Evolutionary conservation across 2,888 invertebrate genomes (phyloP).

Genomic region (Ommatoiulus sabulosus): DNA sequence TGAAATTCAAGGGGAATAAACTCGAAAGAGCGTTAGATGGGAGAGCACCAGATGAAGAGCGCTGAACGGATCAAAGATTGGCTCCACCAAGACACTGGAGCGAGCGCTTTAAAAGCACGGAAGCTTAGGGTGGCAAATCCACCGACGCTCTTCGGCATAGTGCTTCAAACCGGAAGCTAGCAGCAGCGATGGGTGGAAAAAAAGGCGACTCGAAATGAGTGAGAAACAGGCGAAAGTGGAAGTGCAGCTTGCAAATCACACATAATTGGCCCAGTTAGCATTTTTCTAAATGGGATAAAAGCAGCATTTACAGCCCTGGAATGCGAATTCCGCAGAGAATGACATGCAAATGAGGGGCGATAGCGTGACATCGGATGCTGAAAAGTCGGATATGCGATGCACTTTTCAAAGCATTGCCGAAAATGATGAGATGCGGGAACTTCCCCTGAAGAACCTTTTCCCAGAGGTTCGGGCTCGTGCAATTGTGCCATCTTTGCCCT

Average conservation of each 20-base stretch:
- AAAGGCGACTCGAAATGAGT: not conserved
- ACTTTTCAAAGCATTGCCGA: not conserved
- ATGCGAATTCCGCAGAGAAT: conserved; percentile 16
- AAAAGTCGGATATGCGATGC: not conserved
- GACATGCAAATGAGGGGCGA: not conserved
- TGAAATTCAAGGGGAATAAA: conserved; percentile 37
- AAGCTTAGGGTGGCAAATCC: conserved; percentile 13
- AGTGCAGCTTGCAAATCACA: conserved; percentile 17
- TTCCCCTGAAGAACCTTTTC: no score
- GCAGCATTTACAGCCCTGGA: not conserved
- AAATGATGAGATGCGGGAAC: no score
- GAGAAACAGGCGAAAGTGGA: conserved; percentile 23
- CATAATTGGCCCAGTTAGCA: conserved; percentile 32
- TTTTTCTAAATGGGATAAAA: not conserved
- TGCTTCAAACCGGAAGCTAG: not conserved
- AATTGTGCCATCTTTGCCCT: no score
- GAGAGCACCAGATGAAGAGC: not conserved
- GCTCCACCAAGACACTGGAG: not conserved
- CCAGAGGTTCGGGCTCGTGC: no score
- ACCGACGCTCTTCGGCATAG: not conserved
- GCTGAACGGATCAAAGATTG: not conserved
- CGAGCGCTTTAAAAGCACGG: not conserved
- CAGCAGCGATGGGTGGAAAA: not conserved
- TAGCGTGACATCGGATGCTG: not conserved
- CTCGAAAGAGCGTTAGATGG: not conserved